These are phyloP conservation scores for Ligdia adustata DNA, from an alignment of 2,888 invertebrate genomes.

Conservation along the genomic window DNA sequence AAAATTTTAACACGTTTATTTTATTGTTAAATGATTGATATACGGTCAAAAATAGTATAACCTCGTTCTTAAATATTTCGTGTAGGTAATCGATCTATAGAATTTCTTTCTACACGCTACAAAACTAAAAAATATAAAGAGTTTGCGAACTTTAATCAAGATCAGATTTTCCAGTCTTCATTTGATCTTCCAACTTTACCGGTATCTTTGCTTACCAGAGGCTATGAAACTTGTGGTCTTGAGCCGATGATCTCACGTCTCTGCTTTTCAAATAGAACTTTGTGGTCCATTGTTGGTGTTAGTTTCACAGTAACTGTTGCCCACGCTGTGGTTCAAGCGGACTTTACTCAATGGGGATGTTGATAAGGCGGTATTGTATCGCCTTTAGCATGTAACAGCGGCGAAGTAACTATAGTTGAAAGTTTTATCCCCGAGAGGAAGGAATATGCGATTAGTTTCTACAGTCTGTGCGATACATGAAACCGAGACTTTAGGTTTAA, in stretches of 20 bases:
- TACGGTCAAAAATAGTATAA: too few species aligned
- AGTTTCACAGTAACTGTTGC: slow-evolving; percentile 9
- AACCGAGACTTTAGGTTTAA: neutral
- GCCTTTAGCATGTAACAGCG: slow-evolving; percentile 1
- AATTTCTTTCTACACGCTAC: too few species aligned
- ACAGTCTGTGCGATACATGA: neutral
- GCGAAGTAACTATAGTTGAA: neutral
- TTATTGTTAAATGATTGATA: too few species aligned
- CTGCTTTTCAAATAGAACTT: slow-evolving; percentile 65
- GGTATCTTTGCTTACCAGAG: slow-evolving; percentile 8
- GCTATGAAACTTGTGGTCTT: slow-evolving; percentile 62
- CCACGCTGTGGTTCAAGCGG: slow-evolving; percentile 1
- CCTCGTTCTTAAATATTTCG: too few species aligned
- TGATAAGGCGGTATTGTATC: slow-evolving; percentile 13
- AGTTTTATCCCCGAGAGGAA: neutral
- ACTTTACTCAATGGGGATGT: slow-evolving; percentile 12
- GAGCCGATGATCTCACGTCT: slow-evolving; percentile 62
- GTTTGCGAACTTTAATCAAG: neutral
- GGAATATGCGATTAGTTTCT: neutral
- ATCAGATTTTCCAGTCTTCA: neutral
- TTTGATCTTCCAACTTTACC: slow-evolving; percentile 1
- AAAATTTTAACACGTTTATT: too few species aligned
- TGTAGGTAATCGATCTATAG: too few species aligned
- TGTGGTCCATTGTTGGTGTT: slow-evolving; percentile 26
- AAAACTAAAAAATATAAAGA: too few species aligned